Evolutionary conservation across 1,140 invertebrate genomes (phyloP).

Genomic region (Nasonia longicornis): DNA sequence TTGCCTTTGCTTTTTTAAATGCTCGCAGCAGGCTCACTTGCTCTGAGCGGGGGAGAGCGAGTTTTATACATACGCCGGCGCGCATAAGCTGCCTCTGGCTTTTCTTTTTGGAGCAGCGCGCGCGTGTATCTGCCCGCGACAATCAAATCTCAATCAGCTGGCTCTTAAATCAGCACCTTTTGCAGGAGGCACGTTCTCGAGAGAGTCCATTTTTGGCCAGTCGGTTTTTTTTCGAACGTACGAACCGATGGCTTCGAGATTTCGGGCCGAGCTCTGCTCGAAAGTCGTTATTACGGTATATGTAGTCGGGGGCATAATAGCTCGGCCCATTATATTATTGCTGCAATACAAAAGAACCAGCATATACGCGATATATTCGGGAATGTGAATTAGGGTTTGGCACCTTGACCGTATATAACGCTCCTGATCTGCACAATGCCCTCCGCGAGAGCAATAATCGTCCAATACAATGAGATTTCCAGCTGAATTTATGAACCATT

Average conservation of each 20-base stretch:
- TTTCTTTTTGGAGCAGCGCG: neutral
- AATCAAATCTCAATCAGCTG: conserved; percentile 47
- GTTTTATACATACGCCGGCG: neutral
- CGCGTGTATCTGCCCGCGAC: conserved; percentile 21
- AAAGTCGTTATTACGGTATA: too few species aligned
- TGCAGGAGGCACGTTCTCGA: neutral
- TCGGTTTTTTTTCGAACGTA: neutral
- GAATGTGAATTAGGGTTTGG: conserved; percentile 16
- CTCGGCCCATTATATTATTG: too few species aligned
- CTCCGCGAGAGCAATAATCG: neutral
- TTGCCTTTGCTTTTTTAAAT: neutral
- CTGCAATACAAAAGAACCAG: too few species aligned
- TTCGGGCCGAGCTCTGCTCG: too few species aligned
- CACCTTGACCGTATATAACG: neutral
- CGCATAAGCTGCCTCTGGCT: neutral
- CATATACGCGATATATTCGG: neutral
- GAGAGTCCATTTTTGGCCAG: neutral
- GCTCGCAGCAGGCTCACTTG: conserved; percentile 23
- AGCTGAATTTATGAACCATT: conserved; percentile 34
- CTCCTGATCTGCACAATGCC: neutral
- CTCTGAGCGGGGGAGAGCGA: too few species aligned
- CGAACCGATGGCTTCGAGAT: too few species aligned
- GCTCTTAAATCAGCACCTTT: conserved; percentile 41
- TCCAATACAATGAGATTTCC: conserved; percentile 2
- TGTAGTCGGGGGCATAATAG: too few species aligned